Evolutionary conservation across 2,113 vertebrate genomes (phyloP).

Genomic region (Syrmaticus mikado): DNA sequence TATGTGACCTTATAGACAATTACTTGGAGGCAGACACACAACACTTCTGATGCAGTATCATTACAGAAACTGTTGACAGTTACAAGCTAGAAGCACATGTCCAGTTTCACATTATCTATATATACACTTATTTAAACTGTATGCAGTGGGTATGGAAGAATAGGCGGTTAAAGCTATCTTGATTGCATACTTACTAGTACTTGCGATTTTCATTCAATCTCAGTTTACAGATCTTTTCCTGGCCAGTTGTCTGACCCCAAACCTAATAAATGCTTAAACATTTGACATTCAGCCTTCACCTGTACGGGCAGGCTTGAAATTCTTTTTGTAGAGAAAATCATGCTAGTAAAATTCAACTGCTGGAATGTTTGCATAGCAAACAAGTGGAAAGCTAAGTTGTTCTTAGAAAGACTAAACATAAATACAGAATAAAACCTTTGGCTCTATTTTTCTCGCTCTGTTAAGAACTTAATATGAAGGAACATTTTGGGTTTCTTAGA

Average conservation of each 20-base stretch:
- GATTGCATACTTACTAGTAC: not conserved
- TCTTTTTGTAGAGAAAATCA: not conserved
- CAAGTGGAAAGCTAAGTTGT: not conserved
- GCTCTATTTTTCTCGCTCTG: not conserved
- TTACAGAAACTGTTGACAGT: not conserved
- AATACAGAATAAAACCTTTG: constrained; percentile 23
- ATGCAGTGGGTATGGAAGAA: not conserved
- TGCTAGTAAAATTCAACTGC: not conserved
- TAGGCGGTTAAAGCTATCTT: not conserved
- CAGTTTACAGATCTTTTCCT: not conserved
- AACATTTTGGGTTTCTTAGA: not conserved
- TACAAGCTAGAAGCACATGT: not conserved
- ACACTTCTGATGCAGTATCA: not conserved
- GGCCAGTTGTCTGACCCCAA: not conserved
- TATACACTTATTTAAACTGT: not conserved
- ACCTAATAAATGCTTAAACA: not conserved
- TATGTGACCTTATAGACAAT: not conserved
- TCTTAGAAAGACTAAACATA: not conserved
- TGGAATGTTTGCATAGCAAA: constrained; percentile 37
- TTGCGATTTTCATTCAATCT: not conserved
- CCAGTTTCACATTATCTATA: not conserved
- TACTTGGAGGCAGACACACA: not conserved
- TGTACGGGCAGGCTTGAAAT: not conserved
- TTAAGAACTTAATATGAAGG: not conserved
- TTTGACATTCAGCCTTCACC: not conserved